Conservation (phyloP, 2,888 invertebrate species). For the Heteromyza rotundicornis region DNA sequence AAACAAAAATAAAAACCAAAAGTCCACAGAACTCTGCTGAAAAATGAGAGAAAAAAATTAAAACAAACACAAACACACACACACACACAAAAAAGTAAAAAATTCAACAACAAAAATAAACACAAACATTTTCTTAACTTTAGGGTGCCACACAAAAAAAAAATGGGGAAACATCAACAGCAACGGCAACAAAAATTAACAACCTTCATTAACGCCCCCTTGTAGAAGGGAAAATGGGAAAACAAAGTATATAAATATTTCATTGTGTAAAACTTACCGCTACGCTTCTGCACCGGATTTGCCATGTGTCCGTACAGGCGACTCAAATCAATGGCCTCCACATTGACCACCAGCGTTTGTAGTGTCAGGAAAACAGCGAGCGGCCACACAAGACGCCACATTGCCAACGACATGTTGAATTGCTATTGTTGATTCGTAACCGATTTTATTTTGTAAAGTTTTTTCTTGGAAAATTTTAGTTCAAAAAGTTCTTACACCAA, state of each 20-base stretch:
- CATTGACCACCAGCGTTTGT: conserved; percentile 69
- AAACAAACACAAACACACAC: neutral
- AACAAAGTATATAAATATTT: neutral
- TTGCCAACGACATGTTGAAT: conserved; percentile 33
- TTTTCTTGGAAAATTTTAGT: too few relatives aligned
- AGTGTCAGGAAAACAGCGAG: conserved; percentile 71
- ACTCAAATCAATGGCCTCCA: conserved; percentile 73
- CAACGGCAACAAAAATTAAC: neutral
- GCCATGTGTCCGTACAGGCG: conserved; percentile 78
- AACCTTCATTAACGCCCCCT: neutral
- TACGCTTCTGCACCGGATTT: conserved; percentile 59
- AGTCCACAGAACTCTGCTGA: too few relatives aligned
- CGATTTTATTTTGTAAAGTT: too few relatives aligned
- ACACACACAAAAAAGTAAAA: neutral
- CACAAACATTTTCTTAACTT: neutral
- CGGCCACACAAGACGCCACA: conserved; percentile 61
- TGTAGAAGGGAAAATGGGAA: too few relatives aligned
- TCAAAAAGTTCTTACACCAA: too few relatives aligned
- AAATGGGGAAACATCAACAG: neutral
- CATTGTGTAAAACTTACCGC: conserved; percentile 61
- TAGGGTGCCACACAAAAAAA: neutral
- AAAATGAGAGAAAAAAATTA: neutral
- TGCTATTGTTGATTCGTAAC: too few relatives aligned
- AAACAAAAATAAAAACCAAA: neutral
- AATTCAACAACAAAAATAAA: neutral